Evolutionary conservation across 2,797 vertebrate species (phyloP), one percentile per base, ranked within the genome.

Genomic region (Malacoraja senta): DNA sequence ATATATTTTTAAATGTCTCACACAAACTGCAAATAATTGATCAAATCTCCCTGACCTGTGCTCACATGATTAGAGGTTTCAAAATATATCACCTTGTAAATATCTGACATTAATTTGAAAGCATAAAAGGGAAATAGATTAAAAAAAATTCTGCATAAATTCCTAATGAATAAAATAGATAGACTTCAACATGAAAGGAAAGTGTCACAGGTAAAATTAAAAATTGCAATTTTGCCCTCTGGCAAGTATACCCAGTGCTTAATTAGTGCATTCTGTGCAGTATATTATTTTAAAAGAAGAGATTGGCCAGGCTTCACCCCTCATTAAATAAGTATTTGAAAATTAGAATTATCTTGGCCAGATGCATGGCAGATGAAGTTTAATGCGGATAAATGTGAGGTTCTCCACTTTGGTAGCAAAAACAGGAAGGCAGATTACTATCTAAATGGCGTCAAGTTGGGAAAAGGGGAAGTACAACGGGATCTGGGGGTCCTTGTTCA

Each of bases 71-170:
- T 13, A 35, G 9, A 68, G 81, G 32, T 91, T 91, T 91, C 65
- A 10, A 8, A 17, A 35, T 15, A 71, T 38, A 35, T 91, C 35
- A 86, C n/a, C 83, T 58, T 86, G 53, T 65, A 63, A 29, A n/a
- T 88, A 32, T 32, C 58, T 88, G 83, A 88, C 29, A 88, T 61
- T 65, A 88, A 63, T 88, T 63, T 88, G 61, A 65, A 65, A 26
- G n/a, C 7, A 21, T 21, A 7, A 74, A 17, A 72, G 3, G 21
- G 44, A 21, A 21, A 19, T 74, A 4, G 24, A 26, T 24, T 7
- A 72, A 72, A 44, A 15, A 79, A 79, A 79, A 38, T 15, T 7
- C 6, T 80, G 32, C 12, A 26, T 53, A 10, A 2, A 53, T 83
- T 53, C 21, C 29, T 83, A 53, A 83, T 83, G 24, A 53, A 26